Percentiles rank a stretch among this genome's conserved stretches.
These are phyloP conservation scores for Macrosiphum euphorbiae DNA, from an alignment of 2,888 invertebrate species.

Conservation along the genomic window DNA sequence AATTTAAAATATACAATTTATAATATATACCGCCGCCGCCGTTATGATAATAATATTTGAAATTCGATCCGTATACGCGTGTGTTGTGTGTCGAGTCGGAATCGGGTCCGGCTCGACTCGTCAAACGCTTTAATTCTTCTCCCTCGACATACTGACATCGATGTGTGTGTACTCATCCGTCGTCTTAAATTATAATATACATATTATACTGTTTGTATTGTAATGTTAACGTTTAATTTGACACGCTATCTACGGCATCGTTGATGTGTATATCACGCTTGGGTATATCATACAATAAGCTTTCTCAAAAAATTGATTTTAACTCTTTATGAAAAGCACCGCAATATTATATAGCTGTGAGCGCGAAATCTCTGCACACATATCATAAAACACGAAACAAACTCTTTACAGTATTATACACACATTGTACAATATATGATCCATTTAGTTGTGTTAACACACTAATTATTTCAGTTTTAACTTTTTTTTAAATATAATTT, in stretches of 20 bases:
- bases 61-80: neutral
- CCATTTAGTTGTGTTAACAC: neutral
- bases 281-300: neutral
- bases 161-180: neutral
- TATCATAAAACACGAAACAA: neutral
- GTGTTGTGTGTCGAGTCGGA: neutral
- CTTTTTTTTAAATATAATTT: neutral
- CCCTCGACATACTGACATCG: neutral
- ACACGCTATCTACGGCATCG: neutral
- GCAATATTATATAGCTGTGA: neutral
- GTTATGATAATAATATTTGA: neutral
- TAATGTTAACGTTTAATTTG: neutral
- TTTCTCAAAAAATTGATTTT: neutral
- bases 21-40: neutral
- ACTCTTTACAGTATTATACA: neutral
- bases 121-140: neutral
- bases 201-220: neutral
- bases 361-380: neutral
- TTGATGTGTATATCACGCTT: neutral
- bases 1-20: no score
- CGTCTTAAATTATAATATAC: neutral
- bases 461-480: neutral
- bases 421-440: neutral
- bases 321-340: neutral
- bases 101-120: neutral